Conservation (phyloP, 1,140 invertebrate species). For the Eueides isabella region DNA sequence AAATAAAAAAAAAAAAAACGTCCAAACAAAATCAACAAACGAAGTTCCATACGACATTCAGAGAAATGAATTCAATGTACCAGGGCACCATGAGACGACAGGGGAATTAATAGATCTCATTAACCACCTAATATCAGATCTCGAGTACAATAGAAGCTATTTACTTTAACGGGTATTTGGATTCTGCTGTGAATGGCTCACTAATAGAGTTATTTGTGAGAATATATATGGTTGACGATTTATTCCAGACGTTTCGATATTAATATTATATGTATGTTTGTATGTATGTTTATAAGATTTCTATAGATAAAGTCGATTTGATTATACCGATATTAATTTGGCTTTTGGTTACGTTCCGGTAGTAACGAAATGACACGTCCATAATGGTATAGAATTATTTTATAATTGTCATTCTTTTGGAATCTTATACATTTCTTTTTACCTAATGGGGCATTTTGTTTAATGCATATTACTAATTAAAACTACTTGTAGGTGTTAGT, state of each 20-base stretch:
- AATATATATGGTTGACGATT: conserved; percentile 28
- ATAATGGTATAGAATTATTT: no score
- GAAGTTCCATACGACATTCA: neutral
- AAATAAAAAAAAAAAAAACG: no score
- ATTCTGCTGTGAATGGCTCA: conserved; percentile 31
- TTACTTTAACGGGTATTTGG: conserved; percentile 42
- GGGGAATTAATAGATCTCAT: conserved; percentile 45
- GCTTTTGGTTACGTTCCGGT: no score
- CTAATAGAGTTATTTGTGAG: conserved; percentile 36
- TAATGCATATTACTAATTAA: no score
- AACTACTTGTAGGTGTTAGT: no score
- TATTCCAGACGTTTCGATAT: conserved; percentile 30
- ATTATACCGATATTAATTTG: conserved; percentile 10
- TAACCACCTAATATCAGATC: conserved; percentile 41
- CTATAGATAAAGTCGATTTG: neutral
- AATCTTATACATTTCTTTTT: no score
- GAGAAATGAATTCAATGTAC: conserved; percentile 44
- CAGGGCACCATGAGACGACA: conserved; percentile 39
- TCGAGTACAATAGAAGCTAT: conserved; percentile 40
- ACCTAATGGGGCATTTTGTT: no score
- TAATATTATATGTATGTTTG: conserved; percentile 5
- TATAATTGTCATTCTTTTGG: no score
- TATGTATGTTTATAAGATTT: neutral
- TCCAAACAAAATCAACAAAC: neutral
- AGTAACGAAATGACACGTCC: no score